Evolutionary conservation across 2,888 invertebrate genomes (phyloP).

Genomic region (Dasysyrphus albostriatus): DNA sequence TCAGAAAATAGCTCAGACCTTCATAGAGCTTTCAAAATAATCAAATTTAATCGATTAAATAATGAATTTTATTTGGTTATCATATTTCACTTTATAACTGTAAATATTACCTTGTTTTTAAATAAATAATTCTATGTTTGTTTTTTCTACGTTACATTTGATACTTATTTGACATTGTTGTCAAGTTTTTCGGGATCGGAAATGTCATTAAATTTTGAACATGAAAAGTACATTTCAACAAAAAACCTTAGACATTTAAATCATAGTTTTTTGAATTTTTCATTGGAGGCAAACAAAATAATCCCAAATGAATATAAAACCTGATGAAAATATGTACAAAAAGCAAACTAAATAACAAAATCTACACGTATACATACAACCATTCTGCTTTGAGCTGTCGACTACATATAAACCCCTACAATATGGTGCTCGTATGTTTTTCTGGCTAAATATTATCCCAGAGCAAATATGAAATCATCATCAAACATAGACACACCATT

Average conservation of each 20-base stretch:
- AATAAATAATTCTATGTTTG: not conserved
- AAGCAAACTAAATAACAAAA: not conserved
- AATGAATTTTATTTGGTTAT: too few species aligned
- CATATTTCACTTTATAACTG: not conserved
- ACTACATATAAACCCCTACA: not conserved
- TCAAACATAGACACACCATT: constrained; percentile 12
- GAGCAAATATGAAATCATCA: constrained; percentile 26
- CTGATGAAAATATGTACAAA: not conserved
- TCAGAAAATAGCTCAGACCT: too few species aligned
- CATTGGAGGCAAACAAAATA: not conserved
- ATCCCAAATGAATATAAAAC: not conserved
- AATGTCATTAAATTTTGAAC: not conserved
- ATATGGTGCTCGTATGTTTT: not conserved
- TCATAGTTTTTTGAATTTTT: not conserved
- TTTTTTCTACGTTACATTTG: not conserved
- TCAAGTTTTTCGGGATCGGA: not conserved
- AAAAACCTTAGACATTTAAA: not conserved
- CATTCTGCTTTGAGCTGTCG: not conserved
- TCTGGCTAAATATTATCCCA: constrained; percentile 13
- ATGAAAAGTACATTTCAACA: not conserved
- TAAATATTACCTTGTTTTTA: not conserved
- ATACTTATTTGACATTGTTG: not conserved
- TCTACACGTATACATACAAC: not conserved
- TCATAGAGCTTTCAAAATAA: too few species aligned
- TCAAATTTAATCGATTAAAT: too few species aligned